A percentile compares a stretch with the other conserved stretches of the same genome.
Conservation (phyloP, 2,113 vertebrate genomes). For the Carassius carassius region DNA sequence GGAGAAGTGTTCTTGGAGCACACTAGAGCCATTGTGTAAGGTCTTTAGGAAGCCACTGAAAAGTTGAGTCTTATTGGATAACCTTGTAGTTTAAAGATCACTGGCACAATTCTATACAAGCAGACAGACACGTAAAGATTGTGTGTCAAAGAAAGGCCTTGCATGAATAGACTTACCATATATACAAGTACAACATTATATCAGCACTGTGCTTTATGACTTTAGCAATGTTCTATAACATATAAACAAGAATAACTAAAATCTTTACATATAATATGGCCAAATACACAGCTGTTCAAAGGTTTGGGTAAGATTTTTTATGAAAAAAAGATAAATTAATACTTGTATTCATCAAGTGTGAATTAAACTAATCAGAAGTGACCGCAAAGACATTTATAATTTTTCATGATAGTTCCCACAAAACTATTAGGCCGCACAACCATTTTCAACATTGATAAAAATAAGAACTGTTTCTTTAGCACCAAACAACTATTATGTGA, state of each 20-base stretch:
- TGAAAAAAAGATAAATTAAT: not conserved
- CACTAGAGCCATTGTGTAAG: conserved; percentile 6
- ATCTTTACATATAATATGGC: not conserved
- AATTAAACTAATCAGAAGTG: too few species aligned
- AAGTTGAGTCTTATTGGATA: conserved; percentile 3
- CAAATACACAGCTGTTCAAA: not conserved
- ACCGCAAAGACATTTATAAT: too few species aligned
- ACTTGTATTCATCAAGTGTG: not conserved
- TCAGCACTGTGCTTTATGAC: not conserved
- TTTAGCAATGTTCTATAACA: not conserved
- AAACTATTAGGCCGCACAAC: too few species aligned
- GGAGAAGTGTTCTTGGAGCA: not conserved
- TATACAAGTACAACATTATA: not conserved
- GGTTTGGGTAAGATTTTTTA: too few species aligned
- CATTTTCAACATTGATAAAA: not conserved
- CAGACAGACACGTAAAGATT: not conserved
- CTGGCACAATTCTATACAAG: not conserved
- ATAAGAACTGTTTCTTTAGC: not conserved
- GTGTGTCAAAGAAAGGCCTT: not conserved
- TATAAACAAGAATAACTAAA: not conserved
- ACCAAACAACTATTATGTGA: not conserved
- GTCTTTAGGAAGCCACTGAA: not conserved
- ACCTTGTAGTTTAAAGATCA: conserved; percentile 14
- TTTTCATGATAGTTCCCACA: too few species aligned
- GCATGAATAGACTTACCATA: conserved; percentile 7